A percentile compares a stretch with the other conserved stretches of the same genome.
phyloP scores from a whole-genome alignment of 2,888 invertebrate species.

The Osedax frankpressi region DNA sequence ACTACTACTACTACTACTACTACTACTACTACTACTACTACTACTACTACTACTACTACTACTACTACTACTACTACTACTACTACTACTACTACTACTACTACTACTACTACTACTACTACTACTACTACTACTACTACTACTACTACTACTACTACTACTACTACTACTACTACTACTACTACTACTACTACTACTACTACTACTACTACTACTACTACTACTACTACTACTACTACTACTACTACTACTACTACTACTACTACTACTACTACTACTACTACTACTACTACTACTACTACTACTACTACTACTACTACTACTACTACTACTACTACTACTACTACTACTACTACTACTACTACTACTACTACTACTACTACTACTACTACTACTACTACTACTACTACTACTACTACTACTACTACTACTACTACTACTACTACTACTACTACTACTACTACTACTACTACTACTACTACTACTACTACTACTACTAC shows the following conservation, averaged over 20 bases:
- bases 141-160: constrained; percentile 25
- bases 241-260: background rate
- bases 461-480: constrained; percentile 18
- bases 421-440: constrained; percentile 23
- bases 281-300: background rate
- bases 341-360: constrained; percentile 24
- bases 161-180: constrained; percentile 21
- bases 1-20: background rate
- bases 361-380: constrained; percentile 25
- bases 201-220: background rate
- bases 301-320: background rate
- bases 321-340: constrained; percentile 8
- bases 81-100: constrained; percentile 9
- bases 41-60: constrained; percentile 15
- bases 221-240: background rate
- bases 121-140: constrained; percentile 20
- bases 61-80: constrained; percentile 17
- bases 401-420: constrained; percentile 24
- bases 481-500: constrained; percentile 25
- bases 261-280: background rate
- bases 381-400: constrained; percentile 24
- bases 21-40: background rate
- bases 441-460: constrained; percentile 14
- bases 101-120: background rate
- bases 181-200: background rate